Base-by-base conservation (phyloP, 2,797 vertebrate genomes). In the Lacerta bilineata region DNA sequence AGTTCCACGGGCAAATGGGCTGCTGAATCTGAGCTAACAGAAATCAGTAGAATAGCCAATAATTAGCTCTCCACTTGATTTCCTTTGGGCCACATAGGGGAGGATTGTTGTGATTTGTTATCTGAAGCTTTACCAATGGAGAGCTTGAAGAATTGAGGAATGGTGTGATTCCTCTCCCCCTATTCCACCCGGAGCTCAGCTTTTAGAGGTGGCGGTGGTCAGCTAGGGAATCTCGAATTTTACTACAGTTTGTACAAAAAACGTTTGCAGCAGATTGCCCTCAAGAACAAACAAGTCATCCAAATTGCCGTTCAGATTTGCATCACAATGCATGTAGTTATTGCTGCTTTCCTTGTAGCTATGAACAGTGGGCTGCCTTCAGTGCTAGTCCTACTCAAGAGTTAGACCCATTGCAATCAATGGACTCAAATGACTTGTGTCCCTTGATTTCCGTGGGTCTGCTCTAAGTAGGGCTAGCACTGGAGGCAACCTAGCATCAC, bases 1-100 rank as follows among this genome's bases (percentile, higher is more conserved):
- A 98, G 98, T 95, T 86, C 20, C 78, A n/a, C 13, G 20, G 33
- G 39, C 3, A 82, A 36, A 43, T 39, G 27, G 27, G 36, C 39
- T 23, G 4, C 0, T 15, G 17, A 8, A 36, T 55, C 20, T 81
- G 36, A 69, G 5, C 23, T 20, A 3, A 23, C 3, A 5, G 29
- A 69, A 39, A 59, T 15, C 27, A 29, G 2, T 46, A 27, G 39
- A 69, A 5, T 3, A 10, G 29, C 79, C 43, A 41, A 39, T 43
- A 15, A 69, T 68, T 18, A 27, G 27, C 39, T 27, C 5, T 29
- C 36, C 8, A 13, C 18, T 23, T 29, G 39, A 76, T 25, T 69
- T 43, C 7, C 29, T 46, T 71, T 43, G 18, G 6, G 4, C 23
- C 29, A 25, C 59, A 18, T 25, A 17, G 41, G 36, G 41, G 29